Base-by-base conservation (phyloP, 2,888 invertebrate species). In the Drosophila multiciliata region DNA sequence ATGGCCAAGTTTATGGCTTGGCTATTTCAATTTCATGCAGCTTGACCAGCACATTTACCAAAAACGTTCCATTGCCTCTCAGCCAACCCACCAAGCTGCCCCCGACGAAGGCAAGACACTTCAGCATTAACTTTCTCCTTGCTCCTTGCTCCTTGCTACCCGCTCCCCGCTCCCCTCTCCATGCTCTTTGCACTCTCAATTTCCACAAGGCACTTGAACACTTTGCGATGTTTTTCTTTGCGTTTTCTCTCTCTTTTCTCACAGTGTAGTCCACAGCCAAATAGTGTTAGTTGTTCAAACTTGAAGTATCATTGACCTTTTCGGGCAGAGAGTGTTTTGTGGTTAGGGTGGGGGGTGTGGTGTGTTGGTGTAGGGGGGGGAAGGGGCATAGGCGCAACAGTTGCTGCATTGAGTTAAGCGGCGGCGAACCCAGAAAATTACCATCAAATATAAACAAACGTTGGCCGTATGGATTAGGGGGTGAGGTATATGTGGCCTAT, bases 1-100 rank as follows among this genome's bases (percentile, higher is more conserved):
- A 84, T 89, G 89, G 87, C 78, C 84, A 84, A 87, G 84, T 85
- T 89, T 89, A 85, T 89, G 87, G 74, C 73, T 70, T 69, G 85
- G 72, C 82, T 87, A 89, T 85, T 85, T 89, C 89, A 89, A 85
- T 85, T 89, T 85, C 85, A 85, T 87, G 89, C 87, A 87, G 82
- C 87, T 85, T 89, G 84, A 89, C 84, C 89, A 78, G 55, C 75
- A 67, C 77, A 86, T 70, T 85, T 75, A 79, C 75, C 76, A 76
- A 78, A 66, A 66, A 65, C 62, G 64, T 63, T 54, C 33, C 3
- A n/a, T 17, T 26, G 17, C 40, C 53, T 23, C 20, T 26, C 26
- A 12, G 36, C 42, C 15, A 23, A n/a, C 12, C 20, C 12, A 8
- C 8, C 20, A 50, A 12, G 7, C 12, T 20, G 9, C 12, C 59